A percentile compares a stretch with the other conserved stretches of the same genome.
phyloP scores from a whole-genome alignment of 2,113 vertebrate genomes.

The Callopanchax toddi region DNA sequence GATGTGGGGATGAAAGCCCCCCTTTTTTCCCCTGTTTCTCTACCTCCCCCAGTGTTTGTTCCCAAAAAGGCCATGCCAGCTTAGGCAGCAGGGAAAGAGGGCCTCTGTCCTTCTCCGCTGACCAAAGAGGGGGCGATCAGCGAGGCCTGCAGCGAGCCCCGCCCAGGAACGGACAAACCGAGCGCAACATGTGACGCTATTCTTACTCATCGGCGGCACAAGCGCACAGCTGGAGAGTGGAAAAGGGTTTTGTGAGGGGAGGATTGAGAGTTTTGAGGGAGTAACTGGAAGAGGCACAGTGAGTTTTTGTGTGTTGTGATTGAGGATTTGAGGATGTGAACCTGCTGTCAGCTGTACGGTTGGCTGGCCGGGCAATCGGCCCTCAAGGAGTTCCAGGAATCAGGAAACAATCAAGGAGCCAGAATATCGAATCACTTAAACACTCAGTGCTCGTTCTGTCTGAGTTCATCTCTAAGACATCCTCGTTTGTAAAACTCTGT shows the following conservation, averaged over 20 bases:
- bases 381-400: slow-evolving; percentile 55
- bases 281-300: slow-evolving; percentile 29
- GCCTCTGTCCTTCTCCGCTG: slow-evolving; percentile 29
- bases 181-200: slow-evolving; percentile 57
- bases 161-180: slow-evolving; percentile 36
- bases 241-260: slow-evolving; percentile 25
- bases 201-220: slow-evolving; percentile 42
- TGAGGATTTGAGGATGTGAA: slow-evolving; percentile 61
- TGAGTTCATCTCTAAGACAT: slow-evolving; percentile 5
- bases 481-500: not conserved
- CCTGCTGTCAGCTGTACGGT: slow-evolving; percentile 64
- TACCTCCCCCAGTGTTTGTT: slow-evolving; percentile 39
- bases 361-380: slow-evolving; percentile 48
- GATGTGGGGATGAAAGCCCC: slow-evolving; percentile 75
- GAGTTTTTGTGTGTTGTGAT: slow-evolving; percentile 32
- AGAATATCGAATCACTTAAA: slow-evolving; percentile 29
- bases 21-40: slow-evolving; percentile 48
- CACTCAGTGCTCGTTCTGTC: not conserved
- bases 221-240: slow-evolving; percentile 54
- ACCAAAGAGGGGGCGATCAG: slow-evolving; percentile 60
- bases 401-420: slow-evolving; percentile 45
- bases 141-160: slow-evolving; percentile 52
- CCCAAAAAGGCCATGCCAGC: slow-evolving; percentile 51
- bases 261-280: not conserved
- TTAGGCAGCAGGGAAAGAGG: slow-evolving; percentile 50